Evolutionary conservation across 2,113 vertebrate genomes (phyloP).

Genomic region (Brachyistius frenatus): DNA sequence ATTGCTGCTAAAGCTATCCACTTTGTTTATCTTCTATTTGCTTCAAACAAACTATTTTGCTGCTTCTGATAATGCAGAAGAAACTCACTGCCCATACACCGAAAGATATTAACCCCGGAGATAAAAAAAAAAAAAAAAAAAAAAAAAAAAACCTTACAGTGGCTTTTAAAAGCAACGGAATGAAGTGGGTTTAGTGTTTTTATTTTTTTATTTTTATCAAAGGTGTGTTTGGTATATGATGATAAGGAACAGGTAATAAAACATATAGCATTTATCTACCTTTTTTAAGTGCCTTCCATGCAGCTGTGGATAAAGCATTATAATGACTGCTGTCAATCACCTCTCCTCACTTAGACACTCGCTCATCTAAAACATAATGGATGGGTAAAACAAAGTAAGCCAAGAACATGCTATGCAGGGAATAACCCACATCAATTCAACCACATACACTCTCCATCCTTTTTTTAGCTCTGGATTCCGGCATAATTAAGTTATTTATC

Average conservation of each 20-base stretch:
- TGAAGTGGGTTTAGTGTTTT: background rate
- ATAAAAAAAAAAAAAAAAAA: too few relatives aligned
- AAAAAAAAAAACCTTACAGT: too few relatives aligned
- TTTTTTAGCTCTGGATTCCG: conserved; percentile 38
- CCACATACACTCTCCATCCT: conserved; percentile 39
- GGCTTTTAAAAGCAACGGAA: background rate
- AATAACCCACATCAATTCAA: conserved; percentile 57
- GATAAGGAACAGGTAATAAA: background rate
- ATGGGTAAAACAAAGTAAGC: background rate
- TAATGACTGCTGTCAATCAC: background rate
- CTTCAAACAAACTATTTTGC: background rate
- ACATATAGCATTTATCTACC: background rate
- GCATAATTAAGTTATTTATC: conserved; percentile 58
- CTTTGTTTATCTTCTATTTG: background rate
- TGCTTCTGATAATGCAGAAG: background rate
- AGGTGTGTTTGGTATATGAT: background rate
- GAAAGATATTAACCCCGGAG: too few relatives aligned
- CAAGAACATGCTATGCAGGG: background rate
- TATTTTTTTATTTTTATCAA: too few relatives aligned
- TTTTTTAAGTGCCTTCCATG: too few relatives aligned
- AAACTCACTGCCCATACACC: too few relatives aligned
- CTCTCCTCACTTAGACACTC: background rate
- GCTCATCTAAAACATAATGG: background rate
- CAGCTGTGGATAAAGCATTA: too few relatives aligned
- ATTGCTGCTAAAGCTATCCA: background rate